phyloP scores from a whole-genome alignment of 2,797 vertebrate species.

The Cephalopachus bancanus region DNA sequence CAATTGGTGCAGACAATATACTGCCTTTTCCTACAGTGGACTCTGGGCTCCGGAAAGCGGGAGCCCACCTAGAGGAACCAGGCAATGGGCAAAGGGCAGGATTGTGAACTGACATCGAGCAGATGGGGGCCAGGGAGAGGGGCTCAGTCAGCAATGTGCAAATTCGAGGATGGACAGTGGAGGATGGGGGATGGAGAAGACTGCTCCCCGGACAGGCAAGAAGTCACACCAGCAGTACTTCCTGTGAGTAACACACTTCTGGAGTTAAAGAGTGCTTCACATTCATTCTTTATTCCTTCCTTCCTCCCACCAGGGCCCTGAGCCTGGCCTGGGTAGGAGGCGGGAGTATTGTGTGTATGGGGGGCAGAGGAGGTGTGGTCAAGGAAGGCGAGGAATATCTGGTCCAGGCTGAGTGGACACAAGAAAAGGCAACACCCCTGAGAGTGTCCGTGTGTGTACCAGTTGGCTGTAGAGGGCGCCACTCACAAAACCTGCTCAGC shows the following conservation, averaged over 20 bases:
- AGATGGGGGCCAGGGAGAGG: background rate
- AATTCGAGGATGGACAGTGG: too few relatives aligned
- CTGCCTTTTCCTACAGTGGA: conserved; percentile 3
- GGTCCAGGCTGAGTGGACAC: background rate
- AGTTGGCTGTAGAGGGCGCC: background rate
- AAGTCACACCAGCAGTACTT: background rate
- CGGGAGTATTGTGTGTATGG: background rate
- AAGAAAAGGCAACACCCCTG: background rate
- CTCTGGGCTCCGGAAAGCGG: background rate
- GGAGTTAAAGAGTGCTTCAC: conserved; percentile 1
- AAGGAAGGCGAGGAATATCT: background rate
- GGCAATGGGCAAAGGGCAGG: background rate
- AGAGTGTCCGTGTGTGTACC: background rate
- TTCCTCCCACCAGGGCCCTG: background rate
- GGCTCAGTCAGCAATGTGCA: background rate
- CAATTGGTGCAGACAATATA: background rate
- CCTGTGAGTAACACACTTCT: background rate
- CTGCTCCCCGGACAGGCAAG: background rate
- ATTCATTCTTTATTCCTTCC: conserved; percentile 5
- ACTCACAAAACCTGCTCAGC: background rate
- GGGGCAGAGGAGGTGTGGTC: background rate
- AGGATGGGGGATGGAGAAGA: background rate
- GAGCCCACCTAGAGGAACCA: background rate
- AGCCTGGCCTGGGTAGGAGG: background rate
- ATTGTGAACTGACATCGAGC: background rate